Evolutionary conservation across 2,113 vertebrate species (phyloP).

Genomic region (Morone chrysops): DNA sequence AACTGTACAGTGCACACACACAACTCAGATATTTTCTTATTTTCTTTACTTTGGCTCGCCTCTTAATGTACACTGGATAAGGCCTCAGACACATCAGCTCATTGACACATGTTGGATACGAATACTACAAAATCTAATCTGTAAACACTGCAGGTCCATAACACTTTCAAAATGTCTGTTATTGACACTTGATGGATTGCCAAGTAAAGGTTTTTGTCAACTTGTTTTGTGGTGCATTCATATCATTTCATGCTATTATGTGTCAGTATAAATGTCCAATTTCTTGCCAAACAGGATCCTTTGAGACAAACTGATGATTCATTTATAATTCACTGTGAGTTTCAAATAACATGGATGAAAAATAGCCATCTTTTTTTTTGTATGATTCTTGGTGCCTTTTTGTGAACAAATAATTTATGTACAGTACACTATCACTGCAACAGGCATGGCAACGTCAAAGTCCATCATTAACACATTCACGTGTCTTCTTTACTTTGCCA

Average conservation of each 20-base stretch:
- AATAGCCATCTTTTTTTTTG: conserved; percentile 12
- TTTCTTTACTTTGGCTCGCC: conserved; percentile 52
- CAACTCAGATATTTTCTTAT: conserved; percentile 23
- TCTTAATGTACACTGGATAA: conserved; percentile 79
- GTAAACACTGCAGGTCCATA: conserved; percentile 56
- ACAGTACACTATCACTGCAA: conserved; percentile 62
- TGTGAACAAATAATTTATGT: conserved; percentile 63
- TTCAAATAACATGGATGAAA: conserved; percentile 33
- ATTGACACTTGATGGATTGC: conserved; percentile 36
- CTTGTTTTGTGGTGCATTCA: conserved; percentile 53
- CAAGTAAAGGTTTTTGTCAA: conserved; percentile 29
- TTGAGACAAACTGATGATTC: conserved; percentile 22
- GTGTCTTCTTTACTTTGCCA: conserved; percentile 25
- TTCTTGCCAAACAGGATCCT: conserved; percentile 42
- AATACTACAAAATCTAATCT: conserved; percentile 38
- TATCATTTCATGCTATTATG: conserved; percentile 26
- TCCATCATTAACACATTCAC: conserved; percentile 34
- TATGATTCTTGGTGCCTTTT: conserved; percentile 82
- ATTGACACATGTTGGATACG: conserved; percentile 46
- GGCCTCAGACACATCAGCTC: conserved; percentile 53
- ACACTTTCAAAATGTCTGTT: conserved; percentile 45
- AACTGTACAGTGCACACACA: conserved; percentile 49
- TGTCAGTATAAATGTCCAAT: conserved; percentile 12
- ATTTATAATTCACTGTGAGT: conserved; percentile 59
- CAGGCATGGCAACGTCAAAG: conserved; percentile 27